Percentiles rank a stretch among this genome's conserved stretches.
Conservation (phyloP, 2,113 vertebrate genomes). For the Urocynchramus pylzowi region DNA sequence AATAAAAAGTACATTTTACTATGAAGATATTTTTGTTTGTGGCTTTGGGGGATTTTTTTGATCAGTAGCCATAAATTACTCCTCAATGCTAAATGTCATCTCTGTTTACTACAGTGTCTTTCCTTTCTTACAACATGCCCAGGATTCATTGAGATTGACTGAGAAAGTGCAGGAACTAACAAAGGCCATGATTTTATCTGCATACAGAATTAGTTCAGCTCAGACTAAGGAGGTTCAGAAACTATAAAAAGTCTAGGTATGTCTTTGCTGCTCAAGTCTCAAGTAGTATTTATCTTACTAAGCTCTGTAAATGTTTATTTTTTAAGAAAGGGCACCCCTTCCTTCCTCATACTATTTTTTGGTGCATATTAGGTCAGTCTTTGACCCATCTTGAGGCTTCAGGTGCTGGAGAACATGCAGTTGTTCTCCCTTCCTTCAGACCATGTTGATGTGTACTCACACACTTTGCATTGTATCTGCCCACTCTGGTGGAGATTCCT, state of each 20-base stretch:
- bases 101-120: not conserved
- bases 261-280: not conserved
- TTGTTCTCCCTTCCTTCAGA: not conserved
- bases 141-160: not conserved
- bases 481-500: not conserved
- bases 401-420: not conserved
- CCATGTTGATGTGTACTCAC: not conserved
- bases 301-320: not conserved
- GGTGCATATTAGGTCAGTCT: not conserved
- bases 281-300: not conserved
- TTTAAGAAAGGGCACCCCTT: not conserved
- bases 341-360: not conserved
- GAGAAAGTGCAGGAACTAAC: not conserved
- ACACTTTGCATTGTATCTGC: not conserved
- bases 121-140: not conserved
- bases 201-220: not conserved
- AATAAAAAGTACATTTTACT: not conserved
- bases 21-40: not conserved
- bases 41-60: not conserved
- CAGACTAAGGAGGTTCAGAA: not conserved
- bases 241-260: not conserved
- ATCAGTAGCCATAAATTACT: not conserved
- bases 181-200: not conserved
- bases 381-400: not conserved
- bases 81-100: not conserved